phyloP scores from a whole-genome alignment of 2,797 vertebrate species.

The Cercopithecus hamlyni region DNA sequence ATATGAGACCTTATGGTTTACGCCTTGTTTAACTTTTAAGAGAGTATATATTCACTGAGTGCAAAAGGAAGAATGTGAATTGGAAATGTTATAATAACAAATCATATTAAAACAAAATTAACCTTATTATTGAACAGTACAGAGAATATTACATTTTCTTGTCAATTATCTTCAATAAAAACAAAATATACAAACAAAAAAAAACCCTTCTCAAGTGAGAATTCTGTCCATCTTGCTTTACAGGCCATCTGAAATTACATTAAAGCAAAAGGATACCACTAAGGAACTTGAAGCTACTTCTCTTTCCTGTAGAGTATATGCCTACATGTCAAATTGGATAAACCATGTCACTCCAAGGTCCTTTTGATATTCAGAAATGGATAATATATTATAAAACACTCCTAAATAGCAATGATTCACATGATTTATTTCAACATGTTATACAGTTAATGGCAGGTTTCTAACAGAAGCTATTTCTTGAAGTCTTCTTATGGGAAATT shows the following conservation, averaged over 20 bases:
- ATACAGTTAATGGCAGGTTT: background rate
- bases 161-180: background rate
- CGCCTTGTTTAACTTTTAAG: background rate
- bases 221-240: background rate
- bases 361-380: background rate
- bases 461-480: slow-evolving; percentile 49
- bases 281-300: background rate
- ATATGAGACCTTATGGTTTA: background rate
- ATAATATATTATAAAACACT: background rate
- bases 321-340: background rate
- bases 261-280: background rate
- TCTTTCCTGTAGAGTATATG: background rate
- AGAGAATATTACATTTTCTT: background rate
- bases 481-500: background rate
- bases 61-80: background rate
- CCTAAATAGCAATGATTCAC: background rate
- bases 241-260: background rate
- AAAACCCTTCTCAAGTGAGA: background rate
- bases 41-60: background rate
- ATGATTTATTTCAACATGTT: background rate
- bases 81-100: background rate
- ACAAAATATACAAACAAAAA: background rate
- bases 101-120: background rate
- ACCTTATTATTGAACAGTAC: background rate
- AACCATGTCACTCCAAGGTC: background rate